A percentile compares a stretch with the other conserved stretches of the same genome.
Conservation (phyloP, 1,140 invertebrate species). For the Sinella curviseta region DNA sequence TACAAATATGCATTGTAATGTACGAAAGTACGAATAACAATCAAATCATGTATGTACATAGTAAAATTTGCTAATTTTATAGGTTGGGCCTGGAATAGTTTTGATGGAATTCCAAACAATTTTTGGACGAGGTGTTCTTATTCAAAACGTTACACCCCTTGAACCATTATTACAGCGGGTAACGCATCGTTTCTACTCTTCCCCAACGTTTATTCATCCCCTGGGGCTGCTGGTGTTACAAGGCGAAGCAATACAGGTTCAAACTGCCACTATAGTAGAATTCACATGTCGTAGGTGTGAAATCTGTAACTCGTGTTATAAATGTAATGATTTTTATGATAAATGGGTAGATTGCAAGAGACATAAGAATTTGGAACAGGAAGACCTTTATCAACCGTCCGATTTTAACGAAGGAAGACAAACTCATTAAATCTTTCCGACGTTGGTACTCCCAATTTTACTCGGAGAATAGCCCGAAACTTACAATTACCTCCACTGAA, state of each 20-base stretch:
- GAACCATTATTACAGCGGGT: conserved; percentile 76
- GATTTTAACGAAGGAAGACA: conserved; percentile 73
- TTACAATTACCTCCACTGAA: not conserved
- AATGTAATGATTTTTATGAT: no score
- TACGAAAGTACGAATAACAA: no score
- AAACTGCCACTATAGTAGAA: no score
- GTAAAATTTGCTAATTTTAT: no score
- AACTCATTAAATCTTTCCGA: conserved; percentile 68
- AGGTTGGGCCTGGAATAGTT: conserved; percentile 61
- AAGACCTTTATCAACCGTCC: conserved; percentile 75
- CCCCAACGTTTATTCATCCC: conserved; percentile 60
- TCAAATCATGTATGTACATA: no score
- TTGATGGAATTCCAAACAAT: conserved; percentile 50
- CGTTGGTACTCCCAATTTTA: conserved; percentile 88
- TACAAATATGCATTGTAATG: no score
- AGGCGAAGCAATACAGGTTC: conserved; percentile 74
- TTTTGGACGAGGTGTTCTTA: conserved; percentile 67
- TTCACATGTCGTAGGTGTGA: no score
- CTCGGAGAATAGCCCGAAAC: conserved; percentile 67
- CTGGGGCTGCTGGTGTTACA: conserved; percentile 69
- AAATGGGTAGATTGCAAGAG: conserved; percentile 83
- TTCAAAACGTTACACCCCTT: conserved; percentile 76
- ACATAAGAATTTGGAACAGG: conserved; percentile 85
- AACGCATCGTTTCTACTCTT: conserved; percentile 72
- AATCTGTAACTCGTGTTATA: no score